A percentile compares a stretch with the other conserved stretches of the same genome.
Conservation (phyloP, 2,888 invertebrate species). For the Mesorhabditis sp. region DNA sequence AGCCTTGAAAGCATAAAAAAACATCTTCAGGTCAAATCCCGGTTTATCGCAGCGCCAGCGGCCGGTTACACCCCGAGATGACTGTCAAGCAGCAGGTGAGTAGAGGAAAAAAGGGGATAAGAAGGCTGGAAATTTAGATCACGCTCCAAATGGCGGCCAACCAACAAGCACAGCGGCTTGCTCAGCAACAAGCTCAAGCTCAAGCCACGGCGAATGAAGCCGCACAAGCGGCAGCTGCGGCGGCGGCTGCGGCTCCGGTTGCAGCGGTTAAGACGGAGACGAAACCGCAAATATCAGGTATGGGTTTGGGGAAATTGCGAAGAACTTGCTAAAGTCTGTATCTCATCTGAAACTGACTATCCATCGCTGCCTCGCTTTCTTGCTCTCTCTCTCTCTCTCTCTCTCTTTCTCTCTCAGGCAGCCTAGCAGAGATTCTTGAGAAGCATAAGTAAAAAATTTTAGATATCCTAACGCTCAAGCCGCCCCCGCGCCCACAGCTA, state of each 20-base stretch:
- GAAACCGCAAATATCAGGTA: too few relatives aligned
- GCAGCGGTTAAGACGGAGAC: too few relatives aligned
- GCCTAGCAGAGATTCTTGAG: too few relatives aligned
- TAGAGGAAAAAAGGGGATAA: conserved; percentile 8
- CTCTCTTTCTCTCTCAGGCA: too few relatives aligned
- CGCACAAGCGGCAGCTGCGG: too few relatives aligned
- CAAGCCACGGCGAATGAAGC: not conserved
- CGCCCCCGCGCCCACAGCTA: conserved; percentile 1
- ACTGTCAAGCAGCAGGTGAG: conserved; percentile 10
- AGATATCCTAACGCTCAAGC: not conserved
- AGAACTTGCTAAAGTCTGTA: not conserved
- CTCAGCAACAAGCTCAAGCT: conserved; percentile 2
- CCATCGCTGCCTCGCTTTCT: not conserved
- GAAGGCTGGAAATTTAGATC: conserved; percentile 9
- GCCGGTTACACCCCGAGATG: not conserved
- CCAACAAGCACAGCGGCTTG: not conserved
- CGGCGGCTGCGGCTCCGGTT: too few relatives aligned
- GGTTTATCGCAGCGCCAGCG: not conserved
- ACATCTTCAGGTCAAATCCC: conserved; percentile 5
- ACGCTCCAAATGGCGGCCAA: not conserved
- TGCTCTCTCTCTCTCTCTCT: too few relatives aligned
- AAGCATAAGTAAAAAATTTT: too few relatives aligned
- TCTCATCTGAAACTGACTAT: not conserved
- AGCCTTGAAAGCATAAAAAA: not conserved
- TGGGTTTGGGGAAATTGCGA: too few relatives aligned